phyloP scores from a whole-genome alignment of 2,113 vertebrate genomes.

The Thermophis baileyi region DNA sequence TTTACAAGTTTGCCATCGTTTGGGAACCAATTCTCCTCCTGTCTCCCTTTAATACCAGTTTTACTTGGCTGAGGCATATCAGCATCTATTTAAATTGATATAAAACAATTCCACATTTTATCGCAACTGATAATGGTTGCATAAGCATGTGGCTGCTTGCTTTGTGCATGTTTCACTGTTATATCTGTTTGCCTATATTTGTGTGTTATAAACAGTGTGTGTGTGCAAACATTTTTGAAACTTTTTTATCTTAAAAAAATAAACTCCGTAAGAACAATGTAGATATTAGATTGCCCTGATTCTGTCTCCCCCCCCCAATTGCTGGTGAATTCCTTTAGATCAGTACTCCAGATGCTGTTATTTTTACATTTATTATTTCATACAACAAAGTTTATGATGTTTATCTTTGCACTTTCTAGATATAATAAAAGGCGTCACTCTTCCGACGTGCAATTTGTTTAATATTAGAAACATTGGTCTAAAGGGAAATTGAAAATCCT shows the following conservation, averaged over 20 bases:
- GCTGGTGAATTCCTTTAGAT: constrained; percentile 1
- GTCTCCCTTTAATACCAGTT: constrained; percentile 12
- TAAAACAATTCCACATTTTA: constrained; percentile 15
- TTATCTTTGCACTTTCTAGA: constrained; percentile 31
- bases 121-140: neutral
- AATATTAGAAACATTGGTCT: constrained; percentile 9
- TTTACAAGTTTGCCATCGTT: constrained; percentile 50
- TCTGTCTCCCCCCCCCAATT: neutral
- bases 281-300: neutral
- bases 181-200: constrained; percentile 9
- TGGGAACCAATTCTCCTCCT: neutral
- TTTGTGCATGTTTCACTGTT: constrained; percentile 11
- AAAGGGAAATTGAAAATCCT: neutral
- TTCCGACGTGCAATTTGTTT: constrained; percentile 20
- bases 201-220: constrained; percentile 1
- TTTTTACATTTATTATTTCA: constrained; percentile 23
- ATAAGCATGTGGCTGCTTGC: neutral
- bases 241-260: constrained; percentile 22
- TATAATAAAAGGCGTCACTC: neutral
- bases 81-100: constrained; percentile 3
- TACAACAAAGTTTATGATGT: constrained; percentile 19
- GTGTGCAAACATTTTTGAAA: constrained; percentile 21
- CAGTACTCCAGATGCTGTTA: constrained; percentile 11
- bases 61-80: constrained; percentile 25
- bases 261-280: constrained; percentile 12